Conservation (phyloP, 1,140 invertebrate genomes). For the Amphibalanus amphitrite region DNA sequence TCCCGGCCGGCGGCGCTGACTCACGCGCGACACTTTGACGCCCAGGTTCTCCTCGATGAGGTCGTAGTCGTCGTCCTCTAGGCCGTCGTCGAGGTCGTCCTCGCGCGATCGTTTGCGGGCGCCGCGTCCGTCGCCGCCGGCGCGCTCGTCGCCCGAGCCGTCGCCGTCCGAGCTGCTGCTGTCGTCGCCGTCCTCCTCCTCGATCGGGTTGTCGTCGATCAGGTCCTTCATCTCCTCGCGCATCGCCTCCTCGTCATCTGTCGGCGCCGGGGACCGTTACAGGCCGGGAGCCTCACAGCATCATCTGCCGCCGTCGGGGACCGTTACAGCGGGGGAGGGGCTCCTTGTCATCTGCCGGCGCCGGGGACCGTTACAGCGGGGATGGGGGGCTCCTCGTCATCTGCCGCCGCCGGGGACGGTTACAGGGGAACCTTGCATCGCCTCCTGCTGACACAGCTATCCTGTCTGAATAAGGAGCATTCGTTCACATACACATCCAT, state of each 20-base stretch:
- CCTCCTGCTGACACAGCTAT: too few relatives aligned
- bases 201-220: conserved; percentile 85
- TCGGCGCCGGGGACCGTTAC: too few relatives aligned
- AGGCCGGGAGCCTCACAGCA: too few relatives aligned
- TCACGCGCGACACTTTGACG: conserved; percentile 70
- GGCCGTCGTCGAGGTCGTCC: conserved; percentile 58
- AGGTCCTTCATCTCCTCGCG: conserved; percentile 76
- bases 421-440: too few relatives aligned
- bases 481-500: too few relatives aligned
- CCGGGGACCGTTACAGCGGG: too few relatives aligned
- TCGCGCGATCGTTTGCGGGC: conserved; percentile 15
- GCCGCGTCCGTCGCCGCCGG: conserved; percentile 12
- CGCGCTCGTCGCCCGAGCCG: not conserved
- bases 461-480: too few relatives aligned
- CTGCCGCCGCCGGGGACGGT: too few relatives aligned
- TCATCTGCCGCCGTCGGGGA: too few relatives aligned
- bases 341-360: conserved; percentile 57
- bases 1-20: too few relatives aligned
- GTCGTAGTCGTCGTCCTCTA: conserved; percentile 97
- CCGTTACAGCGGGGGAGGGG: too few relatives aligned
- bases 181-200: conserved; percentile 45
- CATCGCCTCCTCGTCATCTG: conserved; percentile 67
- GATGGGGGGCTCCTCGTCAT: too few relatives aligned
- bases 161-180: conserved; percentile 23
- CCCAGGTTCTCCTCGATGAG: conserved; percentile 94